Evolutionary conservation across 2,113 vertebrate species (phyloP).

Genomic region (Oenanthe melanoleuca): DNA sequence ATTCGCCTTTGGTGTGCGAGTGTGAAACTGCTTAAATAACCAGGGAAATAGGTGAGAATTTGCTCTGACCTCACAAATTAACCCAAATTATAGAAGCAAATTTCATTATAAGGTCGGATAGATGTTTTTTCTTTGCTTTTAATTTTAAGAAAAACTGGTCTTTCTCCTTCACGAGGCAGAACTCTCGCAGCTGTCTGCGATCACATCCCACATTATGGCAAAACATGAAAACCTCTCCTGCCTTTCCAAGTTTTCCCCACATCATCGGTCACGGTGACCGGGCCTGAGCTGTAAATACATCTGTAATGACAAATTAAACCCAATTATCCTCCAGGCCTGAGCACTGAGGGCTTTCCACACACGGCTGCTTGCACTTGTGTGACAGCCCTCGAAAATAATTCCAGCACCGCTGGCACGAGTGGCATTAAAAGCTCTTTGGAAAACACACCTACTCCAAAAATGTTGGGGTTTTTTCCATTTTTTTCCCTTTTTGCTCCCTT

Average conservation of each 20-base stretch:
- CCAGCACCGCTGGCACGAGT: rapidly evolving
- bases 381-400: neutral
- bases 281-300: slow-evolving; percentile 10
- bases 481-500: no score
- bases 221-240: neutral
- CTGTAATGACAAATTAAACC: slow-evolving; percentile 49
- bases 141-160: neutral
- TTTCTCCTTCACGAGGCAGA: neutral
- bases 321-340: slow-evolving; percentile 26
- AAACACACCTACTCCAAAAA: neutral
- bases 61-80: neutral
- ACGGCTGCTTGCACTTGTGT: neutral
- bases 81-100: neutral
- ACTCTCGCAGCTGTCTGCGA: rapidly evolving
- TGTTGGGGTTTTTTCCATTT: rapidly evolving
- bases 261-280: neutral
- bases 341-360: neutral
- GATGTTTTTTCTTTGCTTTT: neutral
- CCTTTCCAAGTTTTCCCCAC: neutral
- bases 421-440: neutral
- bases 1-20: neutral
- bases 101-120: neutral
- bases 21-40: slow-evolving; percentile 8
- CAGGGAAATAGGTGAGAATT: neutral
- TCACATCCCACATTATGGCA: neutral